Evolutionary conservation across 2,797 vertebrate species (phyloP), one percentile per base, ranked within the genome.

Genomic region (Brachyrhaphis roseni): DNA sequence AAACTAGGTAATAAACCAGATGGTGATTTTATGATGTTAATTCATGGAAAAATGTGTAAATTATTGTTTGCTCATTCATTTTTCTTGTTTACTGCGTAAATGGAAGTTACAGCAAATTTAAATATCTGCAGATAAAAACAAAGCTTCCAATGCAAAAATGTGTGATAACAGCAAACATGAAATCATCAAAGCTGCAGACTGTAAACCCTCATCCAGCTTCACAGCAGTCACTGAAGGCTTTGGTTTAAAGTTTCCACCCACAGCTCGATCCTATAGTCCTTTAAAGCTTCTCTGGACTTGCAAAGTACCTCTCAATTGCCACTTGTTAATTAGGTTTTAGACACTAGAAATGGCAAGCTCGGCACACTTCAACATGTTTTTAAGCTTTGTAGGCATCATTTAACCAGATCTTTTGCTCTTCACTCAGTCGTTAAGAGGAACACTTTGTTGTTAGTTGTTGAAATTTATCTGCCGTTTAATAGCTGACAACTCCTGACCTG

Each of bases 81-180:
- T 85, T 66, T 45, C n/a, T 74, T 46, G 8, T 66, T 59, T 23
- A 85, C 84, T 84, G 77, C 62, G 31, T 28, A 39, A 82, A 2
- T 82, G 74, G 71, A 66, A 66, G 34, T 10, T 10, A 64, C 15
- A 20, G 59, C 59, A 64, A 51, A 77, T 88, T 83, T 82, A 49
- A 45, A 76, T 79, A 77, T 83, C 76, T 78, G 68, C 53, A 78
- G 78, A 47, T 75, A 51, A 55, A 76, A 78, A 76, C 59, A 47
- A 72, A 31, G 43, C 73, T 72, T 47, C 28, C 7, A 78, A n/a
- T 72, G 15, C 7, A 45, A 51, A 43, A 59, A 80, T 62, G 79
- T 72, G 55, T 64, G 85, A 86, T 71, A 79, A 73, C 55, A 66
- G 18, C 76, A 83, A 78, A 90, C 74, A 82, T 78, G 74, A 78